phyloP scores from a whole-genome alignment of 2,113 vertebrate species.

The Gadus macrocephalus region DNA sequence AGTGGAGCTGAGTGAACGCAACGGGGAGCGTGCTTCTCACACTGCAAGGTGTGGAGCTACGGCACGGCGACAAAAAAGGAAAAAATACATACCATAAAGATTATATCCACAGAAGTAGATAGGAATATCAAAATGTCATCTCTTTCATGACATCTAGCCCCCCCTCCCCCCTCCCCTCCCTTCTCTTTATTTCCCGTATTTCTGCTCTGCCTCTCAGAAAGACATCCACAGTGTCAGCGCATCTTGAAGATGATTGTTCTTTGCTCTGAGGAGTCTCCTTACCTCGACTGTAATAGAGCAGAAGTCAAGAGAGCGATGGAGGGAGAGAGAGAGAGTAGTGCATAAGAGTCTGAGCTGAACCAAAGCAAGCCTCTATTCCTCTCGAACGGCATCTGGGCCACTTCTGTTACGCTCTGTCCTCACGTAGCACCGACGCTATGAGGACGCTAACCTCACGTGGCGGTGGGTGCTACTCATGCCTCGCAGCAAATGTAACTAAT shows the following conservation, averaged over 20 bases:
- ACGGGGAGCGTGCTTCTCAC: conserved; percentile 20
- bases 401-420: too few relatives aligned
- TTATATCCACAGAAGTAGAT: not conserved
- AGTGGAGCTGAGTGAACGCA: conserved; percentile 38
- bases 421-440: too few relatives aligned
- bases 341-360: conserved; percentile 64
- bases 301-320: conserved; percentile 56
- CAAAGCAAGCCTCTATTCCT: conserved; percentile 58
- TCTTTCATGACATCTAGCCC: conserved; percentile 16
- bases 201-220: conserved; percentile 41
- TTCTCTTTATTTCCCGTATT: not conserved
- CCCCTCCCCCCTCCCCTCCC: not conserved
- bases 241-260: conserved; percentile 61
- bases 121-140: not conserved
- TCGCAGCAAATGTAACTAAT: too few relatives aligned
- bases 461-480: too few relatives aligned
- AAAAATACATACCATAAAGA: conserved; percentile 16
- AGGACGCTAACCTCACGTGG: too few relatives aligned
- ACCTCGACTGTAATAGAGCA: conserved; percentile 57
- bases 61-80: conserved; percentile 2
- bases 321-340: conserved; percentile 46
- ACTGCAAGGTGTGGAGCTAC: conserved; percentile 17
- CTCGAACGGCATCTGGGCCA: not conserved
- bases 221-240: conserved; percentile 49
- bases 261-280: conserved; percentile 63